Conservation (phyloP, 2,888 invertebrate species). For the Euproctis similis region DNA sequence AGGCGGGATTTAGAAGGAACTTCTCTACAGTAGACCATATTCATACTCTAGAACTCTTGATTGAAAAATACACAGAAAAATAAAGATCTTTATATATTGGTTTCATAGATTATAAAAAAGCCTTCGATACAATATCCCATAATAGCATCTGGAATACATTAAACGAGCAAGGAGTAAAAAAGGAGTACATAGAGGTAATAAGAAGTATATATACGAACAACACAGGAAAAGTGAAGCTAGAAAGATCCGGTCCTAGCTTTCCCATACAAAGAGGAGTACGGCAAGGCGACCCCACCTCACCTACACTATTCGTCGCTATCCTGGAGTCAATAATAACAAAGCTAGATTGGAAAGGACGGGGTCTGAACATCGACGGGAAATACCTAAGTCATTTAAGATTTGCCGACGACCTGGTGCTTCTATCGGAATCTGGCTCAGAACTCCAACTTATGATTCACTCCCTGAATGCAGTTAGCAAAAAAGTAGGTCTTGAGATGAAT, state of each 20-base stretch:
- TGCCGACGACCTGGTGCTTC: no score
- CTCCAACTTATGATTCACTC: no score
- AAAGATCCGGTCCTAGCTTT: background rate
- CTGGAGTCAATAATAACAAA: constrained; percentile 5
- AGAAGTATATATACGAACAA: background rate
- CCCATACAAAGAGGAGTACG: background rate
- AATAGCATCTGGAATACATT: constrained; percentile 1
- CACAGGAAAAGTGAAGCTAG: background rate
- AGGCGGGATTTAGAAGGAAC: constrained; percentile 5
- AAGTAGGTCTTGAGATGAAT: background rate
- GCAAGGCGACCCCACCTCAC: background rate
- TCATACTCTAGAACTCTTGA: background rate
- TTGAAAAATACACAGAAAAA: constrained; percentile 4
- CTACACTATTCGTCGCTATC: background rate
- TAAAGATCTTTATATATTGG: constrained; percentile 2
- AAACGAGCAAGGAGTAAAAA: background rate
- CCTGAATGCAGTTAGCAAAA: background rate
- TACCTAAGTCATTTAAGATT: no score
- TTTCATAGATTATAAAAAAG: constrained; percentile 5
- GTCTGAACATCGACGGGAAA: no score
- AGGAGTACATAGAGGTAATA: constrained; percentile 1
- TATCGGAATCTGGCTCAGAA: constrained; percentile 7
- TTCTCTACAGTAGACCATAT: constrained; percentile 3
- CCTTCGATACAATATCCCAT: constrained; percentile 1
- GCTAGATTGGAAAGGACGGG: constrained; percentile 6